phyloP scores from a whole-genome alignment of 2,888 invertebrate genomes.

The Eilema depressum region DNA sequence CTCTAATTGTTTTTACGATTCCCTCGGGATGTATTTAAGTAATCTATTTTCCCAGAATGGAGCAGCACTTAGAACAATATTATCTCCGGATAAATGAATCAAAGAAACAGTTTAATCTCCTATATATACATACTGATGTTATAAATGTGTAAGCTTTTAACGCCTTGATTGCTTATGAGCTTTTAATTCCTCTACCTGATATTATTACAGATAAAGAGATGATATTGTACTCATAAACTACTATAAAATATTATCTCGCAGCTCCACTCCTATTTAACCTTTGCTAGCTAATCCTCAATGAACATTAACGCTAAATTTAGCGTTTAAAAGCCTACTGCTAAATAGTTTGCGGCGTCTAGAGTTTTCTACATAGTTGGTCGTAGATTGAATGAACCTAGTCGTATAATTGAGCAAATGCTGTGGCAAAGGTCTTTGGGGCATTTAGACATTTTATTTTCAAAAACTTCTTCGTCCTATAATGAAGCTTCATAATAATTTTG shows the following conservation, averaged over 20 bases:
- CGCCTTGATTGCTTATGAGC: too few species aligned
- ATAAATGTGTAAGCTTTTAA: too few species aligned
- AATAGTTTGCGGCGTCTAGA: neutral
- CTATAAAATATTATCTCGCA: neutral
- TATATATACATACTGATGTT: too few species aligned
- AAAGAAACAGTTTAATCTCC: neutral
- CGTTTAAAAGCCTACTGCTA: neutral
- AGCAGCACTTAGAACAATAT: neutral
- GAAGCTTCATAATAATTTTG: neutral
- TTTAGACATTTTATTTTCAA: too few species aligned
- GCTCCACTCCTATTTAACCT: neutral
- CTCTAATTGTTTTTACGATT: conserved; percentile 15
- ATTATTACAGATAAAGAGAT: neutral
- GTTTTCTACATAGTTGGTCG: neutral
- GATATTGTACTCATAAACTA: neutral
- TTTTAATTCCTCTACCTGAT: too few species aligned
- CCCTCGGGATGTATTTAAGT: conserved; percentile 8
- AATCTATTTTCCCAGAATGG: neutral
- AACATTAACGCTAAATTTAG: neutral
- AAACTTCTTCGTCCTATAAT: neutral
- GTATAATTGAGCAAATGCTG: neutral
- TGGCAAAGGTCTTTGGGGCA: too few species aligned
- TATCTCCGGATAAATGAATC: neutral
- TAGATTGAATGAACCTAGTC: neutral
- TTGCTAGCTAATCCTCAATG: conserved; percentile 2